Base-by-base conservation (phyloP, 2,113 vertebrate species). In the Pelmatolapia mariae region DNA sequence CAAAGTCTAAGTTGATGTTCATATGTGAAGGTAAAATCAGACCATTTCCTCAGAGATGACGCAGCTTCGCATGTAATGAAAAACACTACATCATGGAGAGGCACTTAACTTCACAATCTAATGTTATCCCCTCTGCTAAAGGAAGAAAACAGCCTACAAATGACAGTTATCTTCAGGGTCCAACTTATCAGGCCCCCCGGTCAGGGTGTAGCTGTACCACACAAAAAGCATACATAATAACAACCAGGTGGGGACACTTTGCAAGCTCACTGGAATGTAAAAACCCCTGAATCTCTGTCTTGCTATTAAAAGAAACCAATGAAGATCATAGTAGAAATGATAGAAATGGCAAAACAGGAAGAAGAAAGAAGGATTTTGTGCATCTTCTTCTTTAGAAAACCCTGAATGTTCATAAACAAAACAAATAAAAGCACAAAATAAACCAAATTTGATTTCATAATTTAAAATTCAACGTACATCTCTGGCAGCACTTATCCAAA, bases 241-340 rank as follows among this genome's bases (percentile, higher is more conserved):
- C 93, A 96, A 93, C 89, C 95, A 95, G 93, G 94, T 95, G 94
- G 95, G 81, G 88, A 18, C 18, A 79, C 80, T 87, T 84, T 36
- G 81, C 91, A 90, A 89, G 81, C 80, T 89, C 45, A 0, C 81
- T 83, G 90, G 92, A 95, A 94, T 94, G 92, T 83, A 81, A 83
- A 79, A 47, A 86, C n/a, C 90, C 66, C 73, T 79, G 78, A 93
- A 83, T 81, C 79, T 53, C 80, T 3, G 19, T 83, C 40, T 80
- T 80, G 88, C 88, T 86, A 81, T 68, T 66, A 13, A 38, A 85
- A 81, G 5, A 89, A 91, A 76, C 26, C 4, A 78, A 19, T 50
- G 43, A 33, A 73, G 78, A 59, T 59, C 7, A 86, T 87, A 87
- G 18, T 59, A 84, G 22, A 61, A 4, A 73, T 52, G 76, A 63